phyloP scores from a whole-genome alignment of 2,888 invertebrate genomes.

The Ceriagrion tenellum region DNA sequence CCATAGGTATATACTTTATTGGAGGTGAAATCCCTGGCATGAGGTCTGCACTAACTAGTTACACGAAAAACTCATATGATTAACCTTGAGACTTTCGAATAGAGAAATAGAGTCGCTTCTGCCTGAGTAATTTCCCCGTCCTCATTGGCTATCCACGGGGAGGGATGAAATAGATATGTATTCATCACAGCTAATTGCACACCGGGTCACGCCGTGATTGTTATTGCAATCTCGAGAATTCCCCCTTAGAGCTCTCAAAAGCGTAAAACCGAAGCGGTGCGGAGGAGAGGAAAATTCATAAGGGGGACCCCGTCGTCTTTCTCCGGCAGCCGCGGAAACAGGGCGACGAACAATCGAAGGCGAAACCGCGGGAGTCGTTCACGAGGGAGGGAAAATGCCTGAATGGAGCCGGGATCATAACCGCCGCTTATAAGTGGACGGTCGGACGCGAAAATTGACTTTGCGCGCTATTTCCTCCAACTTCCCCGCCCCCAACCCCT shows the following conservation, averaged over 20 bases:
- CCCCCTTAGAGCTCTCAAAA: slow-evolving; percentile 35
- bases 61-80: neutral
- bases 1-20: neutral
- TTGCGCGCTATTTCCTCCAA: neutral
- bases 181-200: slow-evolving; percentile 41
- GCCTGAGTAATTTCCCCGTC: neutral
- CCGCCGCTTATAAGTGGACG: neutral
- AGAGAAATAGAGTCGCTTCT: neutral
- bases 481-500: too few species aligned
- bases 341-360: slow-evolving; percentile 11
- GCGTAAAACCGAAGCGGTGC: neutral
- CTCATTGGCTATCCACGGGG: neutral
- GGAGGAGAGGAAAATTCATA: neutral
- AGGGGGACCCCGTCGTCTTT: neutral
- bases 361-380: slow-evolving; percentile 44
- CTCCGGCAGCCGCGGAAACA: neutral
- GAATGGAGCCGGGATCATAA: slow-evolving; percentile 53
- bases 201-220: slow-evolving; percentile 42
- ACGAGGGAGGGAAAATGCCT: neutral
- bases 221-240: neutral
- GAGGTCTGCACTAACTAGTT: neutral
- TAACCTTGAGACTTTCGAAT: neutral
- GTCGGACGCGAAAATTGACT: slow-evolving; percentile 55
- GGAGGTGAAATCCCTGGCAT: neutral
- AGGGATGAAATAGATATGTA: slow-evolving; percentile 15